A percentile compares a stretch with the other conserved stretches of the same genome.
These are phyloP conservation scores for Pollimyrus isidori DNA, from an alignment of 2,113 vertebrate species.

Conservation along the genomic window DNA sequence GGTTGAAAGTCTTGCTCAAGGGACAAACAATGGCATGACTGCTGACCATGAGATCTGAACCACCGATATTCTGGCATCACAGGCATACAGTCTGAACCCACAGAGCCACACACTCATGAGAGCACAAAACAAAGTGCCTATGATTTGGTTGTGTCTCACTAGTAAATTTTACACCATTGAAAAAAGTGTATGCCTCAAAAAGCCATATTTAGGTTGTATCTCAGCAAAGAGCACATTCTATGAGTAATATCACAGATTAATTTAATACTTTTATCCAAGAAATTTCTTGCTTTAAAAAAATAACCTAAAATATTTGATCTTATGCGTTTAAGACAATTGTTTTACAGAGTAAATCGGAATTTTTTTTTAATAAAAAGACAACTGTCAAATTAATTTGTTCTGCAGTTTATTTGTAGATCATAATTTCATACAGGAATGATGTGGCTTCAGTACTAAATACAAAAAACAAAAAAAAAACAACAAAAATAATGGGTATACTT, in stretches of 20 bases:
- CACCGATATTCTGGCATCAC: background rate
- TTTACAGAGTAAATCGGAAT: background rate
- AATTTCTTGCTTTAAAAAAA: background rate
- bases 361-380: background rate
- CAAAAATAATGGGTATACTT: background rate
- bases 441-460: background rate
- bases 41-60: background rate
- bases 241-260: background rate
- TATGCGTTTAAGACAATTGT: background rate
- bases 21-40: background rate
- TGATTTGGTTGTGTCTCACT: background rate
- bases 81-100: background rate
- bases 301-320: background rate
- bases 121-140: background rate
- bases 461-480: background rate
- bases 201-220: background rate
- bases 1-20: background rate
- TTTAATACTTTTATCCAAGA: background rate
- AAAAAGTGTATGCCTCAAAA: background rate
- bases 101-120: background rate
- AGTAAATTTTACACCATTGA: background rate
- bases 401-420: background rate
- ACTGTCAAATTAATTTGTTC: background rate
- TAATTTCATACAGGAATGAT: background rate
- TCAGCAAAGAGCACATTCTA: background rate